Percentiles rank a stretch among this genome's conserved stretches.
Evolutionary conservation across 2,797 vertebrate species (phyloP).

Genomic region (Megalops cyprinoides): DNA sequence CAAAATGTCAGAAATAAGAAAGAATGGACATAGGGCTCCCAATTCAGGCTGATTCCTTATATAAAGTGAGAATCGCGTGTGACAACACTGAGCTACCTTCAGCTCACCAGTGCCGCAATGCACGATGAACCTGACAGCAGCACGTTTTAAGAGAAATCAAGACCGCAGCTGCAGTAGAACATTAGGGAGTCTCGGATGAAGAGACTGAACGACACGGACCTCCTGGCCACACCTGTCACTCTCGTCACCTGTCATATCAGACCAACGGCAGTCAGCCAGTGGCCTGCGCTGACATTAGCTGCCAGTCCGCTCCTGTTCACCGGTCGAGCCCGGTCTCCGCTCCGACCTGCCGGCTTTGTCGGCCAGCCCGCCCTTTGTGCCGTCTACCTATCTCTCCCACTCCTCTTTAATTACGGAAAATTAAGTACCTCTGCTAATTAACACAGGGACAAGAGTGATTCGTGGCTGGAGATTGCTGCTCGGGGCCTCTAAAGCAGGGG

Average conservation of each 20-base stretch:
- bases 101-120: not conserved
- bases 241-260: not conserved
- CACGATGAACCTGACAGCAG: not conserved
- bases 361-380: not conserved
- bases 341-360: not conserved
- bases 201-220: not conserved
- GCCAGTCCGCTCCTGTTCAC: not conserved
- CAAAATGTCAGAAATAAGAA: not conserved
- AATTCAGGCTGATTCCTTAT: not conserved
- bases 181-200: not conserved
- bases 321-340: not conserved
- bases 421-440: constrained; percentile 39
- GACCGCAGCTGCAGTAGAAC: not conserved
- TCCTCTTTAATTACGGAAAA: constrained; percentile 31
- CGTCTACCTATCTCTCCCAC: not conserved
- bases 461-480: constrained; percentile 7
- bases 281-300: not conserved
- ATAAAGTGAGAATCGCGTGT: not conserved
- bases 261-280: not conserved
- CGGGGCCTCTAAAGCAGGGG: constrained; percentile 23
- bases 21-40: not conserved
- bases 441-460: constrained; percentile 29
- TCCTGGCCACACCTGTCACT: not conserved
- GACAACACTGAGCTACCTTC: not conserved
- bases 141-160: not conserved